phyloP scores from a whole-genome alignment of 1,140 invertebrate species.

The Acyrthosiphon pisum region DNA sequence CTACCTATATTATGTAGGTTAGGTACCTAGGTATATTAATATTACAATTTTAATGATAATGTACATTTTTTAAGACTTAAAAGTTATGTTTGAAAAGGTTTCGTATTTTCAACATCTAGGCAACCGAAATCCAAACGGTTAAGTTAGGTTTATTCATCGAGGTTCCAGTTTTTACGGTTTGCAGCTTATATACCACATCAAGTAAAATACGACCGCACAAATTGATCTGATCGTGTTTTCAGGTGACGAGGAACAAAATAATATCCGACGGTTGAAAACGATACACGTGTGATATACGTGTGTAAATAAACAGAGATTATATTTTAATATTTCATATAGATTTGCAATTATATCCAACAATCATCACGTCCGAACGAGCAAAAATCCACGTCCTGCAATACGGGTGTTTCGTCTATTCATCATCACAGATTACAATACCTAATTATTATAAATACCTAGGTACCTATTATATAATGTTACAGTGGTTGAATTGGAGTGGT shows the following conservation, averaged over 20 bases:
- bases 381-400: neutral
- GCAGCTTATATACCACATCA: neutral
- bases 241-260: neutral
- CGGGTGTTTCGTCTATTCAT: neutral
- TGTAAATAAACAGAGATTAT: neutral
- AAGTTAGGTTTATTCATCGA: neutral
- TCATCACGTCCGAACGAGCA: neutral
- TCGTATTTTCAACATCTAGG: neutral
- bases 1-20: too few relatives aligned
- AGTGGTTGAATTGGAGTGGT: too few relatives aligned
- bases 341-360: neutral
- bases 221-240: slow-evolving; percentile 6
- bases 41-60: too few relatives aligned
- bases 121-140: neutral
- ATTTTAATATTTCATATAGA: neutral
- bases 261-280: neutral
- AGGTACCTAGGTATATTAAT: too few relatives aligned
- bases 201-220: neutral
- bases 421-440: neutral
- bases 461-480: too few relatives aligned
- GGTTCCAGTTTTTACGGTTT: neutral
- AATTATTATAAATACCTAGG: neutral
- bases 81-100: neutral
- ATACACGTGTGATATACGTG: neutral
- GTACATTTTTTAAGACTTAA: neutral